Evolutionary conservation across 2,113 vertebrate species (phyloP).

Genomic region (Nipponia nippon): DNA sequence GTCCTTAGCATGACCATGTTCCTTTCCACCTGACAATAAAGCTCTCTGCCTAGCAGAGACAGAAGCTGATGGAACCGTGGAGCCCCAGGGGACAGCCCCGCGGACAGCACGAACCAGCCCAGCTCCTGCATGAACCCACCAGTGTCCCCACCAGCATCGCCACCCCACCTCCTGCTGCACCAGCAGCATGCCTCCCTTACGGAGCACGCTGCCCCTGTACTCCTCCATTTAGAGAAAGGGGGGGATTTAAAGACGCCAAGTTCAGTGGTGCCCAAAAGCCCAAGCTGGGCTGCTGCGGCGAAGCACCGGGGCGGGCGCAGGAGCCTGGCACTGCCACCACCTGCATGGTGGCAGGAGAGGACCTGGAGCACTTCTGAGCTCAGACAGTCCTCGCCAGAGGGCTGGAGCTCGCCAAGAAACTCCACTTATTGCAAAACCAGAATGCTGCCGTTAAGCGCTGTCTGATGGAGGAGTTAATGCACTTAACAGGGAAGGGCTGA

Average conservation of each 20-base stretch:
- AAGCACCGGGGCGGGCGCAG: fast-evolving
- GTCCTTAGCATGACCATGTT: neutral
- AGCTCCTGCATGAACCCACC: neutral
- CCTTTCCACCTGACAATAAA: neutral
- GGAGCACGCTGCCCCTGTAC: neutral
- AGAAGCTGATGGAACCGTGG: neutral
- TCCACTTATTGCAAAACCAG: neutral
- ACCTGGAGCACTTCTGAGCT: neutral
- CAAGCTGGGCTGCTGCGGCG: neutral
- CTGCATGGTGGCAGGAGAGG: neutral
- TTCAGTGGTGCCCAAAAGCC: neutral
- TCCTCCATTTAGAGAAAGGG: neutral
- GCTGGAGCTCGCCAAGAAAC: neutral
- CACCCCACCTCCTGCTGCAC: neutral
- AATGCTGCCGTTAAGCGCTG: fast-evolving
- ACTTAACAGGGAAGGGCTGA: neutral
- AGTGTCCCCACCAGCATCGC: neutral
- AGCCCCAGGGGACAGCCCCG: neutral
- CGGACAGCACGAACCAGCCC: neutral
- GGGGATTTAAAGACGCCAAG: neutral
- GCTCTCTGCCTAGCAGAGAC: neutral
- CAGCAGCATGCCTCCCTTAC: fast-evolving
- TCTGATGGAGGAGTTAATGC: neutral
- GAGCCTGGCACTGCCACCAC: neutral
- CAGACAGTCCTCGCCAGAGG: neutral